Base-by-base conservation (phyloP, 2,113 vertebrate genomes). In the Rhea pennata region DNA sequence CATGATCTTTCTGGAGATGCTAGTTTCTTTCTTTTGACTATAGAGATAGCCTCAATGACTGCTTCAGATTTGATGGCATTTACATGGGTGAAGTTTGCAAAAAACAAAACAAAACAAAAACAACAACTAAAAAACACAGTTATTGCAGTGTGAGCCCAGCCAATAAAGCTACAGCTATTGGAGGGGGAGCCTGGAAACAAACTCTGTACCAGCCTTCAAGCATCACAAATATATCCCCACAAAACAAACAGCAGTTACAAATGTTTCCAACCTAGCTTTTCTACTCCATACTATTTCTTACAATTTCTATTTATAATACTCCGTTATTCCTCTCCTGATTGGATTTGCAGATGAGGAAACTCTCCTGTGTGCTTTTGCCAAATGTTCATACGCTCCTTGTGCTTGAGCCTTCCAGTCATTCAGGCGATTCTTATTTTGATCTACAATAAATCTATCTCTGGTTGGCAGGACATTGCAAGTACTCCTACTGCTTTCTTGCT, bases 401-500 rank as follows among this genome's bases (percentile, higher is more conserved):
- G 70, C 42, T 71, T 73, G 56, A 93, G 84, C 40, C 65, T 95
- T 66, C 58, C 95, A 89, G 61, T 76, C 22, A 92, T 67, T 95
- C 65, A 84, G 71, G 74, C 81, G 92, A 93, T 59, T 75, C 74
- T 72, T 95, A 92, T 89, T 93, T 82, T 19, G 48, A 84, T 76
- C 87, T 70, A 62, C 66, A 91, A 95, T 70, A 93, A 92, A 94
- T 79, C 40, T 54, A 56, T 33, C 65, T 95, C 88, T 72, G 54
- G 65, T 92, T 94, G 84, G 92, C 85, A 96, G 67, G 70, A 53
- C 53, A 66, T 61, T 94, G 70, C 50, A 93, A 92, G 58, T 26
- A 73, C 62, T 91, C 58, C 0, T 0, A 79, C 62, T 89, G 62
- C 36, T 87, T 94, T 90, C 33, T 56, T 88, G 31, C 27, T 84